Conservation (phyloP, 2,797 vertebrate genomes). For the Typhlichthys subterraneus region DNA sequence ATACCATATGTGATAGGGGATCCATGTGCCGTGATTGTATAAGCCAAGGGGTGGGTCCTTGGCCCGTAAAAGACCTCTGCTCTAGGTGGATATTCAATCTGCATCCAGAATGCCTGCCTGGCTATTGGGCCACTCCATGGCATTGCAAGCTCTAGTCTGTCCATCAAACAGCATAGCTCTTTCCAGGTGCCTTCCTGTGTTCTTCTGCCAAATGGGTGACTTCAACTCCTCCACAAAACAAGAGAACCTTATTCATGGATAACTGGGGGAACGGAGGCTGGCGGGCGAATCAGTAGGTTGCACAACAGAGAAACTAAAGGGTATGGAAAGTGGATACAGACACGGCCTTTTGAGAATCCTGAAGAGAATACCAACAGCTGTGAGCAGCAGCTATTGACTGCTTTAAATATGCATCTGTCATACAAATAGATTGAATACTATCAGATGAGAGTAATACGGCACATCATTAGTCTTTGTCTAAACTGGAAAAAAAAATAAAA, state of each 20-base stretch:
- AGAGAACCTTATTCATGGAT: conserved; percentile 56
- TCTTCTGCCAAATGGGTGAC: conserved; percentile 58
- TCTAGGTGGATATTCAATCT: conserved; percentile 57
- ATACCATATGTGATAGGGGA: no score
- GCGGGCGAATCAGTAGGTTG: conserved; percentile 31
- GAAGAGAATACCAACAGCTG: no score
- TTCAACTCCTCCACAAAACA: conserved; percentile 60
- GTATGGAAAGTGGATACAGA: conserved; percentile 32
- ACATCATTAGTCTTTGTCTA: no score
- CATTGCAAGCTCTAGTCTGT: conserved; percentile 45
- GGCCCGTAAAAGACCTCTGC: neutral
- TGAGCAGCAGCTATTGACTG: no score
- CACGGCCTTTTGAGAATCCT: no score
- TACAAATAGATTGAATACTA: no score
- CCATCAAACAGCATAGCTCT: conserved; percentile 61
- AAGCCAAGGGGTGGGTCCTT: no score
- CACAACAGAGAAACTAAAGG: conserved; percentile 24
- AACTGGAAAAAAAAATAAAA: no score
- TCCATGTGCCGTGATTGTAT: no score
- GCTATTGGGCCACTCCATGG: conserved; percentile 29
- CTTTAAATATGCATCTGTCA: no score
- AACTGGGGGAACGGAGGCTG: conserved; percentile 35
- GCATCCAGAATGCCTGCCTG: conserved; percentile 41
- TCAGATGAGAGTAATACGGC: no score
- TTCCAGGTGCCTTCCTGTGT: conserved; percentile 64